Conservation (phyloP, 2,797 vertebrate species). For the Trichosurus vulpecula region DNA sequence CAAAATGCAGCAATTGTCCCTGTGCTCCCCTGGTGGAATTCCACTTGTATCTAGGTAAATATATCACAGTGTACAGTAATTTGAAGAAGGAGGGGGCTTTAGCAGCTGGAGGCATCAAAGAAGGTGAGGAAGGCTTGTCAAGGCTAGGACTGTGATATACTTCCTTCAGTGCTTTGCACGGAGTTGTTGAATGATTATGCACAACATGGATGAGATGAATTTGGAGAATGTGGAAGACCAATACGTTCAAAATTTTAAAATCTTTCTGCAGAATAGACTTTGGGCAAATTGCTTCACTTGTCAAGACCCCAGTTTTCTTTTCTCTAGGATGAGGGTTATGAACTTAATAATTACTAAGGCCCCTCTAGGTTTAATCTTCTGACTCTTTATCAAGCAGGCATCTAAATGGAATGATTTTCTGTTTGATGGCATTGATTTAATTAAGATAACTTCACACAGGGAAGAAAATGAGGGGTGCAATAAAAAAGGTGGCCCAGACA, state of each 20-base stretch:
- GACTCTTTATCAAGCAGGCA: background rate
- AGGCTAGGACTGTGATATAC: background rate
- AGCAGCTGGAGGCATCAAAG: too few relatives aligned
- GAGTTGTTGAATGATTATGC: background rate
- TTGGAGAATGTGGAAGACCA: background rate
- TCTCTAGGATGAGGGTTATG: background rate
- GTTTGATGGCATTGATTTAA: background rate
- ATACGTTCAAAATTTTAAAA: background rate
- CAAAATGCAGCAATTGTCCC: background rate
- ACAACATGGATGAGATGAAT: background rate
- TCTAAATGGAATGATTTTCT: background rate
- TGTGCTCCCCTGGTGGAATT: background rate
- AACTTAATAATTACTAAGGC: background rate
- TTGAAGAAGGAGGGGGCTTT: background rate
- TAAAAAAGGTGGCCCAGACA: background rate
- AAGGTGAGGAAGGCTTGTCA: too few relatives aligned
- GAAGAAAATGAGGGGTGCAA: background rate
- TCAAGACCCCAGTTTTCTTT: background rate
- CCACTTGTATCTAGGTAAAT: background rate
- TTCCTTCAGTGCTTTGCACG: background rate
- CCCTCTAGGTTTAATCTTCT: background rate
- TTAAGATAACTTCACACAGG: background rate
- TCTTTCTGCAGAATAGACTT: background rate
- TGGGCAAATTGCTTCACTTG: background rate
- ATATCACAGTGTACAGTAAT: background rate